phyloP scores from a whole-genome alignment of 2,888 invertebrate genomes.

The Aleiodes alternator region DNA sequence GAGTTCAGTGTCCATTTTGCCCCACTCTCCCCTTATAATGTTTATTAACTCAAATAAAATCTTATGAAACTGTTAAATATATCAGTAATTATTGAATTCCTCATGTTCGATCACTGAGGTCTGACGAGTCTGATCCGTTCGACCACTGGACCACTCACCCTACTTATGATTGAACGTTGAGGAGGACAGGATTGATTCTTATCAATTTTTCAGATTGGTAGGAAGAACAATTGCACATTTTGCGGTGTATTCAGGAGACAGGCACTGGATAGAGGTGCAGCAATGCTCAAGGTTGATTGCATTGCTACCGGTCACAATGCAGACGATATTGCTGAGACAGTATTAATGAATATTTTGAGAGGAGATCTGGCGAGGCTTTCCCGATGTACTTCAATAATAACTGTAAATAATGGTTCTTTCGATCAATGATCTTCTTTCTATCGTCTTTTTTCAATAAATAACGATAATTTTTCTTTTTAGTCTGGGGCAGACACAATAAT shows the following conservation, averaged over 20 bases:
- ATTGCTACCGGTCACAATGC: conserved; percentile 98
- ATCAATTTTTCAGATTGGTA: conserved; percentile 78
- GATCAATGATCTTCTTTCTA: neutral
- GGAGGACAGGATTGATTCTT: conserved; percentile 7
- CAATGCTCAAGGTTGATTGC: conserved; percentile 90
- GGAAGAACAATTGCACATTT: conserved; percentile 97
- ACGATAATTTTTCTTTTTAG: conserved; percentile 73
- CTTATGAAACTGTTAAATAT: too few species aligned
- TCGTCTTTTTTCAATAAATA: conserved; percentile 38
- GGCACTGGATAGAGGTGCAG: conserved; percentile 96
- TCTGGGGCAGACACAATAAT: conserved; percentile 89
- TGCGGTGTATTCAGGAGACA: conserved; percentile 97
- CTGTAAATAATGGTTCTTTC: conserved; percentile 78
- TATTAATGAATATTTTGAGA: conserved; percentile 96
- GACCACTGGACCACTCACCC: too few species aligned
- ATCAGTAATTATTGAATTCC: too few species aligned
- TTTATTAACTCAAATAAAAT: too few species aligned
- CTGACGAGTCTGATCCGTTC: too few species aligned
- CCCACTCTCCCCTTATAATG: too few species aligned
- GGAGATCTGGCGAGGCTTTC: conserved; percentile 96
- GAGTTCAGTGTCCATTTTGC: too few species aligned
- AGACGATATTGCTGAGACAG: conserved; percentile 99
- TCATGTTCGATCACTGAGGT: too few species aligned
- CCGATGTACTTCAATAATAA: conserved; percentile 93
- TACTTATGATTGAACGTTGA: too few species aligned